A percentile compares a stretch with the other conserved stretches of the same genome.
Evolutionary conservation across 2,113 vertebrate species (phyloP).

Genomic region (Myanophis thanlyinensis): DNA sequence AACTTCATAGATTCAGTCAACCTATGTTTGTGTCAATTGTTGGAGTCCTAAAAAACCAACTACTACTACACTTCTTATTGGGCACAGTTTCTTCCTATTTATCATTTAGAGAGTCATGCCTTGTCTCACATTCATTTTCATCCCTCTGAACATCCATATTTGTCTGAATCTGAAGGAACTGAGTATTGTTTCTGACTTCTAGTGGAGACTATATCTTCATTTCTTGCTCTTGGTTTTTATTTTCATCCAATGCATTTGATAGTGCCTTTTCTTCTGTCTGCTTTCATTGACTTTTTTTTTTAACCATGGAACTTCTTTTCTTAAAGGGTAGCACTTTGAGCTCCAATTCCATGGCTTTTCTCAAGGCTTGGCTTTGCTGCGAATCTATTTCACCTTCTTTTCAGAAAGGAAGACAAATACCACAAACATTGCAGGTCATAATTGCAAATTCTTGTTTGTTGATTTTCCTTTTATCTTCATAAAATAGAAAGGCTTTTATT

Average conservation of each 20-base stretch:
- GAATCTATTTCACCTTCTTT: not conserved
- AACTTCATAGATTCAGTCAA: not conserved
- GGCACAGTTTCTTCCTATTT: not conserved
- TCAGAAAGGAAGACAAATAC: not conserved
- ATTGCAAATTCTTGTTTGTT: not conserved
- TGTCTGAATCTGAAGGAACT: not conserved
- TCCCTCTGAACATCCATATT: not conserved
- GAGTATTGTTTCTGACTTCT: not conserved
- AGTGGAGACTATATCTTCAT: not conserved
- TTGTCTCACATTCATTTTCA: not conserved
- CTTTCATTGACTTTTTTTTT: not conserved
- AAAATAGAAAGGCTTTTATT: not conserved
- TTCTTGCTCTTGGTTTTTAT: not conserved
- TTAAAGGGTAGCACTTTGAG: not conserved
- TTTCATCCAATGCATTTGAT: not conserved
- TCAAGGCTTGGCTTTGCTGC: not conserved
- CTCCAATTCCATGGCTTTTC: not conserved
- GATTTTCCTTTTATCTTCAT: not conserved
- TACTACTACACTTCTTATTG: not conserved
- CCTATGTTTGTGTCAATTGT: not conserved
- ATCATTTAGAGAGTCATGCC: not conserved
- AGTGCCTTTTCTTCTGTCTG: not conserved
- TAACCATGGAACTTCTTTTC: not conserved
- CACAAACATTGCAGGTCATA: not conserved
- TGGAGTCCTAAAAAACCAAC: not conserved